phyloP scores from a whole-genome alignment of 1,140 invertebrate genomes.

The Formica exsecta region DNA sequence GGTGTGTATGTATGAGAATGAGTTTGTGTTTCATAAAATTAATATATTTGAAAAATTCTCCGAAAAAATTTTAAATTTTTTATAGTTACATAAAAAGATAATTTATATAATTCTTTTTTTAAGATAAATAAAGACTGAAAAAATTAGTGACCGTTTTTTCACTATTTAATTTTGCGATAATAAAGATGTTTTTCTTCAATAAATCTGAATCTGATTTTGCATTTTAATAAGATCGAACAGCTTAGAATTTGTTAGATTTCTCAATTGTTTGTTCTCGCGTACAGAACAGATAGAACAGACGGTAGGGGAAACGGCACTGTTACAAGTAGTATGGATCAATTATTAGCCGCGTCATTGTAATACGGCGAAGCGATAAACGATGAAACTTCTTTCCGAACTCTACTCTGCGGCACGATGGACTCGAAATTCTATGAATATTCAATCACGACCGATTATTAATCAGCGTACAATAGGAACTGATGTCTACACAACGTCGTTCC shows the following conservation, averaged over 20 bases:
- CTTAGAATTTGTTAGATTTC: slow-evolving; percentile 7
- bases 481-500: slow-evolving; percentile 40
- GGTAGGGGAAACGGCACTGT: neutral
- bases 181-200: neutral
- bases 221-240: slow-evolving; percentile 8
- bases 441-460: slow-evolving; percentile 49
- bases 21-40: neutral
- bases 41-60: neutral
- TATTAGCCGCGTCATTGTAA: neutral
- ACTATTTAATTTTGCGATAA: neutral
- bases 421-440: slow-evolving; percentile 63
- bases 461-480: slow-evolving; percentile 39
- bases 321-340: slow-evolving; percentile 38
- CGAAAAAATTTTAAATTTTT: neutral
- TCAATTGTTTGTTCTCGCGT: slow-evolving; percentile 7
- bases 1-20: neutral
- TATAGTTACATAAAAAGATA: neutral
- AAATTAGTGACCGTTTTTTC: neutral
- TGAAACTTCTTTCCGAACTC: slow-evolving; percentile 37
- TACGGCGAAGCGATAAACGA: neutral
- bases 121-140: neutral
- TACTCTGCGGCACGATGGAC: slow-evolving; percentile 8
- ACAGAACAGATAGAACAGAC: neutral
- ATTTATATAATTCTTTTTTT: neutral
- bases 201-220: slow-evolving; percentile 27